phyloP scores from a whole-genome alignment of 2,113 vertebrate species.

The Apeltes quadracus region DNA sequence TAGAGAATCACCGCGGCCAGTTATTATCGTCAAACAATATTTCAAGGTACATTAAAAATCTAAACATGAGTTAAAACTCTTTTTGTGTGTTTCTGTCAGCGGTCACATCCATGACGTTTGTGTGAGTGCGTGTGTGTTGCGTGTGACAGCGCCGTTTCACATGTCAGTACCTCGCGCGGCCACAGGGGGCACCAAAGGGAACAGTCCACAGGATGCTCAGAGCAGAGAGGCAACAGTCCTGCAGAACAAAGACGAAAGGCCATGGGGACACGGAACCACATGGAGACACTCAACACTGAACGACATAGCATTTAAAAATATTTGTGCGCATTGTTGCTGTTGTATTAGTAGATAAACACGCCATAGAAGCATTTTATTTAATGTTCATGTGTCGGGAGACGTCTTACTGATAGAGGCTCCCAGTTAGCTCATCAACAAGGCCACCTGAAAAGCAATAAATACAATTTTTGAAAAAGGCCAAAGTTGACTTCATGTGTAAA shows the following conservation, averaged over 20 bases:
- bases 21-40: slow-evolving; percentile 14
- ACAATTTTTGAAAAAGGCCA: not conserved
- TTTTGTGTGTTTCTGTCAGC: slow-evolving; percentile 8
- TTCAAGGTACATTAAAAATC: not conserved
- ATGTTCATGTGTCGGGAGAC: not conserved
- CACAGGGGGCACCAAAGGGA: not conserved
- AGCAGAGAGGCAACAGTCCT: slow-evolving; percentile 68
- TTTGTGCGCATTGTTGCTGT: not conserved
- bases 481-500: not conserved
- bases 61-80: slow-evolving; percentile 1
- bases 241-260: slow-evolving; percentile 26
- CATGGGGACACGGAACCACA: not conserved
- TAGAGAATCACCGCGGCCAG: not conserved
- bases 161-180: not conserved
- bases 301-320: not conserved
- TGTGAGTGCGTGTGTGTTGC: slow-evolving; percentile 10
- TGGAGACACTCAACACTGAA: not conserved
- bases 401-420: slow-evolving; percentile 83
- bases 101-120: not conserved
- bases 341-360: not conserved
- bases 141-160: slow-evolving; percentile 2
- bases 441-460: slow-evolving; percentile 71
- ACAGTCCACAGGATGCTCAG: slow-evolving; percentile 36
- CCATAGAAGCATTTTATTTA: not conserved
- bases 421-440: slow-evolving; percentile 81